Percentiles rank a stretch among this genome's conserved stretches.
phyloP scores from a whole-genome alignment of 2,888 invertebrate species.

The Flexamia atlantica region DNA sequence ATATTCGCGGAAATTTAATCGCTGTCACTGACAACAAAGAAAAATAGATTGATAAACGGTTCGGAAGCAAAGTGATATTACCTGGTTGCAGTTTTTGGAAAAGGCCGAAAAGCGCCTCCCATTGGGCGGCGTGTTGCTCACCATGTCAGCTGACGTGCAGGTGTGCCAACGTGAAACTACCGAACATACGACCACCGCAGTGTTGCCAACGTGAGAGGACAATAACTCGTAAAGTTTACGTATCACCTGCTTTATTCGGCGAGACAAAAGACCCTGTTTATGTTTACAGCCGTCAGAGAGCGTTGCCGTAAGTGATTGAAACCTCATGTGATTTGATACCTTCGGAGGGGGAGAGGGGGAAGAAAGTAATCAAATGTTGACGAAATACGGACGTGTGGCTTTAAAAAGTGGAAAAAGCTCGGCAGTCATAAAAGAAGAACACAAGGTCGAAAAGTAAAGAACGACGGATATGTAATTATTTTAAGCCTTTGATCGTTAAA shows the following conservation, averaged over 20 bases:
- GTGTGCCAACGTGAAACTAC: constrained; percentile 3
- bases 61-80: constrained; percentile 13
- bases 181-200: not conserved
- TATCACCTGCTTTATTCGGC: not conserved
- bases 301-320: too few species aligned
- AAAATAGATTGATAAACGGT: constrained; percentile 16
- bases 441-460: too few species aligned
- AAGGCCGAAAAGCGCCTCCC: constrained; percentile 18
- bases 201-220: not conserved
- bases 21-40: constrained; percentile 5
- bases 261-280: not conserved
- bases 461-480: too few species aligned
- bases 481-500: too few species aligned
- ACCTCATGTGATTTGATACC: too few species aligned
- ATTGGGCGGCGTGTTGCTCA: constrained; percentile 34
- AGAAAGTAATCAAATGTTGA: too few species aligned
- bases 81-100: constrained; percentile 49
- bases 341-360: too few species aligned
- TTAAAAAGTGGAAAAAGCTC: too few species aligned
- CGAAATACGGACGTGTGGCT: too few species aligned
- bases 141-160: constrained; percentile 41
- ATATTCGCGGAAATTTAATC: not conserved
- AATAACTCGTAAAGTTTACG: not conserved
- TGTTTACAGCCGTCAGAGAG: too few species aligned
- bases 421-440: too few species aligned